Evolutionary conservation across 2,888 invertebrate species (phyloP).

Genomic region (Yponomeuta cagnagella): DNA sequence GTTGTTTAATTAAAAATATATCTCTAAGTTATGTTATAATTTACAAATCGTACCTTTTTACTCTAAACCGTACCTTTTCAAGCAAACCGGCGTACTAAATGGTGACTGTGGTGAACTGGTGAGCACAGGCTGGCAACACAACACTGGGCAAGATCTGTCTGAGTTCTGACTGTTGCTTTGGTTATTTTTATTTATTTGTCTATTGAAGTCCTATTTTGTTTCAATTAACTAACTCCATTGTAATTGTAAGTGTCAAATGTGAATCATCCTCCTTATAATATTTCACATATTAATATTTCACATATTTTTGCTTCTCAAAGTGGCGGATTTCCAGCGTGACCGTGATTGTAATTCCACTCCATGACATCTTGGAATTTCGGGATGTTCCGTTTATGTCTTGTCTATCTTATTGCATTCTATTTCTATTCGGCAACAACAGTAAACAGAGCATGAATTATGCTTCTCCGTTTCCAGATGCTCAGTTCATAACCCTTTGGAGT

Average conservation of each 20-base stretch:
- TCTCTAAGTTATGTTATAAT: no score
- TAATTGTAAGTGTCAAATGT: not conserved
- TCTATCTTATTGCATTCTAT: slow-evolving; percentile 54
- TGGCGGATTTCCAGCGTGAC: not conserved
- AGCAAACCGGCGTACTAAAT: no score
- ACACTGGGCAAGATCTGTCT: no score
- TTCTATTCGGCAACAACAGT: slow-evolving; percentile 32
- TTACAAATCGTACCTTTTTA: no score
- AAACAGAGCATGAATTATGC: slow-evolving; percentile 1
- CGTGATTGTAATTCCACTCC: not conserved
- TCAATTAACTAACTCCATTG: not conserved
- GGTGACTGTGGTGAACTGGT: no score
- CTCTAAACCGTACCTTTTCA: no score
- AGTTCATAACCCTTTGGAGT: slow-evolving; percentile 33
- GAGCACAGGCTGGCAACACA: no score
- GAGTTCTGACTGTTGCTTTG: not conserved
- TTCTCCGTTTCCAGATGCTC: slow-evolving; percentile 47
- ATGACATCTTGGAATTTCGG: not conserved
- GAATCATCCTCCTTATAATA: not conserved
- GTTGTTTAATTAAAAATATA: no score
- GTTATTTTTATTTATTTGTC: not conserved
- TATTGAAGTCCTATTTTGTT: not conserved
- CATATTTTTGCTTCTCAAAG: not conserved
- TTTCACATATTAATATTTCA: not conserved
- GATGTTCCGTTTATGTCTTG: slow-evolving; percentile 22